Evolutionary conservation across 2,888 invertebrate genomes (phyloP).

Genomic region (Gryllus longicercus): DNA sequence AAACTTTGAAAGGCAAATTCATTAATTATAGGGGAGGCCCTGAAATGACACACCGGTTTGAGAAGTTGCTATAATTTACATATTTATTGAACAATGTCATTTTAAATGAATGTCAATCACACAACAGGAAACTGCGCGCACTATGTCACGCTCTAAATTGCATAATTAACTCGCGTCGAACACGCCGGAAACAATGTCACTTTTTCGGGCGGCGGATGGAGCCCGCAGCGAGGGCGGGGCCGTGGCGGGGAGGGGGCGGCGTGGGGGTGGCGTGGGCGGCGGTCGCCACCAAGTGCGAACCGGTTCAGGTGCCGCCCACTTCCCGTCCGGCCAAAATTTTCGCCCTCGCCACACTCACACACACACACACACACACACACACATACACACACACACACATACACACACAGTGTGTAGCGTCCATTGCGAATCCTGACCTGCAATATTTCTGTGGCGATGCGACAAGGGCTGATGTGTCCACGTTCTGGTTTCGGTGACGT

Average conservation of each 20-base stretch:
- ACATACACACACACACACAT: no score
- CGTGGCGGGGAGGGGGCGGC: background rate
- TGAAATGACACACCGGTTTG: slow-evolving; percentile 11
- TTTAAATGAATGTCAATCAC: slow-evolving; percentile 17
- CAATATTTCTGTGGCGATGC: no score
- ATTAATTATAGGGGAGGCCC: slow-evolving; percentile 17
- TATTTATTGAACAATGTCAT: slow-evolving; percentile 17
- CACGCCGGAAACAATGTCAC: slow-evolving; percentile 8
- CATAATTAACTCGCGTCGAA: slow-evolving; percentile 17
- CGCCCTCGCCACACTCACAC: background rate
- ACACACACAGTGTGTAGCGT: no score
- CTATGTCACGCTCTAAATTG: slow-evolving; percentile 17
- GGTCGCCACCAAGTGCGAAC: background rate
- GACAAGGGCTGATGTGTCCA: no score
- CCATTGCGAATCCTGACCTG: no score
- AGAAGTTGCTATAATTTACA: slow-evolving; percentile 17
- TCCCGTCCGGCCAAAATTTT: background rate
- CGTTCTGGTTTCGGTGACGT: no score
- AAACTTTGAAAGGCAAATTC: slow-evolving; percentile 11
- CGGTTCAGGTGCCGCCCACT: background rate
- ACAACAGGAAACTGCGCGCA: slow-evolving; percentile 17
- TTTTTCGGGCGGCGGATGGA: background rate
- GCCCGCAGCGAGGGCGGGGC: background rate
- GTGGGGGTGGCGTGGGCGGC: background rate
- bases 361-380: background rate